Conservation (phyloP, 2,888 invertebrate species). For the Limenitis camilla region DNA sequence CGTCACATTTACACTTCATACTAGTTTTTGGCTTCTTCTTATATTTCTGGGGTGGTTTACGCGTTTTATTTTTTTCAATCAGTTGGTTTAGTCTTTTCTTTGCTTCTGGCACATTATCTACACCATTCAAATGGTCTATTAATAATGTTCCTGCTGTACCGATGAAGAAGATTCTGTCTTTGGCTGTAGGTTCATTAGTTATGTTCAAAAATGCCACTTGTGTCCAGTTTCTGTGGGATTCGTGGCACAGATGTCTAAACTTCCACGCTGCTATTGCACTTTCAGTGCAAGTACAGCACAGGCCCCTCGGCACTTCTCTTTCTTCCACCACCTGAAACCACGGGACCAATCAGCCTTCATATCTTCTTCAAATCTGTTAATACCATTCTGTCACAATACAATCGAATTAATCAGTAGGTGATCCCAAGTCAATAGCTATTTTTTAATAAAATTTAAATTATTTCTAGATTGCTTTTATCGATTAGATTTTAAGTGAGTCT, state of each 20-base stretch:
- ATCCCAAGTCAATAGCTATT: no score
- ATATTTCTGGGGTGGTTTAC: not conserved
- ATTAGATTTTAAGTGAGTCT: no score
- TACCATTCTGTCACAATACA: not conserved
- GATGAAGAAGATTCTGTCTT: constrained; percentile 41
- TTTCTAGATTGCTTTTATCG: no score
- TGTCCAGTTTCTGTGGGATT: constrained; percentile 44
- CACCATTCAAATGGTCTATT: constrained; percentile 29
- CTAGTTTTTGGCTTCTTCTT: constrained; percentile 11
- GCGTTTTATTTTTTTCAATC: not conserved
- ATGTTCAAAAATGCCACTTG: constrained; percentile 31
- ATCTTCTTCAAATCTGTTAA: constrained; percentile 17
- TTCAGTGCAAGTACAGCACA: constrained; percentile 47
- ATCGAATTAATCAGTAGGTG: not conserved
- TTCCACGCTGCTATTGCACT: constrained; percentile 38
- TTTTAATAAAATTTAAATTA: no score
- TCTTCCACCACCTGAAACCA: constrained; percentile 63
- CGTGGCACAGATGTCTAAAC: constrained; percentile 42
- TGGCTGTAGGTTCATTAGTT: constrained; percentile 24
- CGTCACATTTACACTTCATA: constrained; percentile 31
- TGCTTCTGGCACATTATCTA: constrained; percentile 23
- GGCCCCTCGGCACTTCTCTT: constrained; percentile 41
- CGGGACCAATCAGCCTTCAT: constrained; percentile 55
- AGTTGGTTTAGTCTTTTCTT: constrained; percentile 30
- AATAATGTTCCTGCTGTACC: constrained; percentile 27